Evolutionary conservation across 2,113 vertebrate species (phyloP).

Genomic region (Maccullochella peelii): DNA sequence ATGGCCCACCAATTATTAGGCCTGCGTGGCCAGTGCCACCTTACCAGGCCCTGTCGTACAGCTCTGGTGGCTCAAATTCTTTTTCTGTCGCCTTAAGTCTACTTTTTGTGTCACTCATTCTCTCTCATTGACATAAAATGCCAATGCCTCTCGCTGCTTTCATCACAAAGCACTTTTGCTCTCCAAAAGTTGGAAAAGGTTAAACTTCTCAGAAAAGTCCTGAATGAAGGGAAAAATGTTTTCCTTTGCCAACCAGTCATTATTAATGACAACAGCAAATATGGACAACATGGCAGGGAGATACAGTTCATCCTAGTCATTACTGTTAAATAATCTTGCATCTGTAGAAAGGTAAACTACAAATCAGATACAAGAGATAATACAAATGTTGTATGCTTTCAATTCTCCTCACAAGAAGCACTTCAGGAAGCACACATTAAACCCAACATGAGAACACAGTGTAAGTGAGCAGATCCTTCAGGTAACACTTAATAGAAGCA

Average conservation of each 20-base stretch:
- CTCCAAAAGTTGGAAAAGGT: constrained; percentile 4
- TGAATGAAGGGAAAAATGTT: neutral
- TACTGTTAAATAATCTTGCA: neutral
- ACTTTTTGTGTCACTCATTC: constrained; percentile 24
- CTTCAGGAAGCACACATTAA: constrained; percentile 2
- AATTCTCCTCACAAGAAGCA: neutral
- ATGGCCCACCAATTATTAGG: constrained; percentile 67
- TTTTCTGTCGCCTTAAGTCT: neutral
- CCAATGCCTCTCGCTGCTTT: neutral
- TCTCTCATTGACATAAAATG: constrained; percentile 15
- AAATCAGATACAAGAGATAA: neutral
- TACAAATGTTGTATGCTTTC: neutral
- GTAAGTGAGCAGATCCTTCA: neutral
- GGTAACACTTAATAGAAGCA: neutral
- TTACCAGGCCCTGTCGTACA: constrained; percentile 33
- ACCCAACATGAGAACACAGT: neutral
- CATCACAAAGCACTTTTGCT: neutral
- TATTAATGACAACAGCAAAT: constrained; percentile 19
- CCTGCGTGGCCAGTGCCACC: constrained; percentile 46
- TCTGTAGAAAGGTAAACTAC: constrained; percentile 8
- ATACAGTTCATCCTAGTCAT: neutral
- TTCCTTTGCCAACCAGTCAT: constrained; percentile 12
- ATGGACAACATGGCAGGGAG: neutral
- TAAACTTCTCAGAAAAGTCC: neutral
- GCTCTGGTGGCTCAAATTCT: constrained; percentile 21